Percentiles rank a stretch among this genome's conserved stretches.
phyloP scores from a whole-genome alignment of 53 echinoderm and acorn worm species.

The Temnopleurus reevesii region DNA sequence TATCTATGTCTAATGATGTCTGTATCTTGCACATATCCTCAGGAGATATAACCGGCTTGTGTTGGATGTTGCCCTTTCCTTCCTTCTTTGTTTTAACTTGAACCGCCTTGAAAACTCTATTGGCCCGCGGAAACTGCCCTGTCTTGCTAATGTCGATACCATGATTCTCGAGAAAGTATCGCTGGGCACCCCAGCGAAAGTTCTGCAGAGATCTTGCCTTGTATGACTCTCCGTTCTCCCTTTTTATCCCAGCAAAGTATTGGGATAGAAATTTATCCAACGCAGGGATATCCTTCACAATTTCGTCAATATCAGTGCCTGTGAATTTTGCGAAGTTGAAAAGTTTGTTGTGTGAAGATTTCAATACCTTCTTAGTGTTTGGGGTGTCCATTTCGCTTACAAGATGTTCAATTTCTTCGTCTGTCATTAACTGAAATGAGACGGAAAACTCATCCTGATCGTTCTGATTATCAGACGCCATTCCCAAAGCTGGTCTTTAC shows the following conservation, averaged over 20 bases:
- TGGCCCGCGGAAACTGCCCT: slow-evolving; percentile 13
- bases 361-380: slow-evolving; percentile 6
- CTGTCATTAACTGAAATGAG: slow-evolving; percentile 38
- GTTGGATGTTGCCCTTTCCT: slow-evolving; percentile 54
- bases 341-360: slow-evolving; percentile 12
- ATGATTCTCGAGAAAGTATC: slow-evolving; percentile 11
- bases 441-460: too few species aligned
- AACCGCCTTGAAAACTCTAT: slow-evolving; percentile 48
- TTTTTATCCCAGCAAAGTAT: not conserved
- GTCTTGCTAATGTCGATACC: not conserved
- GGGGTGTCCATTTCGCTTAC: slow-evolving; percentile 30
- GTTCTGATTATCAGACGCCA: too few species aligned
- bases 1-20: slow-evolving; percentile 30
- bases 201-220: slow-evolving; percentile 8
- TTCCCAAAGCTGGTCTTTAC: too few species aligned
- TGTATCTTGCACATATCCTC: slow-evolving; percentile 68
- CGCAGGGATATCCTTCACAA: slow-evolving; percentile 4
- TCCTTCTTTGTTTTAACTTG: slow-evolving; percentile 55
- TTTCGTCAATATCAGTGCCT: slow-evolving; percentile 12
- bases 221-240: slow-evolving; percentile 27
- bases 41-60: slow-evolving; percentile 56
- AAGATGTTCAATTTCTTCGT: slow-evolving; percentile 32
- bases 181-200: slow-evolving; percentile 15
- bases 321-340: slow-evolving; percentile 29
- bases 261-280: slow-evolving; percentile 23